Base-by-base conservation (phyloP, 2,113 vertebrate species). In the Melanerpes aurifrons region DNA sequence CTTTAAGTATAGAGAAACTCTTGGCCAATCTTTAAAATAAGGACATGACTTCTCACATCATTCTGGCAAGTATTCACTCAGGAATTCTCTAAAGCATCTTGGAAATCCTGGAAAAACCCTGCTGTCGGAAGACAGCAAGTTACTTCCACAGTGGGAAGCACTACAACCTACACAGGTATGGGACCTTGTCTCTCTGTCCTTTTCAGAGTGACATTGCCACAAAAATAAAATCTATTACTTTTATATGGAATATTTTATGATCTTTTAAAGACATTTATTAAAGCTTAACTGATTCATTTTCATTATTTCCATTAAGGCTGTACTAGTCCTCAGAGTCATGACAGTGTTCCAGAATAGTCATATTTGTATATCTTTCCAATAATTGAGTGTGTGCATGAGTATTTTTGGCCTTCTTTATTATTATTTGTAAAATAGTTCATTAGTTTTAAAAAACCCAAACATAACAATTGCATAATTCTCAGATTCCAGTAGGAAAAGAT, bases 161-260 rank as follows among this genome's bases (percentile, higher is more conserved):
- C 7, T 37, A 7, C 15, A 22, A 78, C 15, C 19, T 62, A 5
- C 4, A 15, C 5, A 12, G 2, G 5, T 6, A 2, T 5, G 32
- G 37, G 8, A 57, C 48, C 54, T 20, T 7, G 10, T 17, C 29
- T 76, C 16, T 25, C 12, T 12, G 2, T 45, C 5, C 18, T 69
- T 64, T 40, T 48, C 1, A 2, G 32, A 16, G 21, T n/a, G 43
- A 45, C 13, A 45, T 45, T 15, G 43, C 15, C 43, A 24, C 10
- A 71, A 59, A 78, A 63, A 62, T 14, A 70, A 37, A 78, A 79
- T 4, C 24, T 61, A 12, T 25, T 1, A n/a, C 40, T 74, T 72
- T 62, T 29, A 45, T 29, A 12, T 29, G 7, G 12, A 31, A 31
- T 64, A 57, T 48, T 29, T 35, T 6, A 20, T 25, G 9, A 12